These are phyloP conservation scores for Sialia sialis DNA, from an alignment of 2,113 vertebrate genomes.

Conservation along the genomic window DNA sequence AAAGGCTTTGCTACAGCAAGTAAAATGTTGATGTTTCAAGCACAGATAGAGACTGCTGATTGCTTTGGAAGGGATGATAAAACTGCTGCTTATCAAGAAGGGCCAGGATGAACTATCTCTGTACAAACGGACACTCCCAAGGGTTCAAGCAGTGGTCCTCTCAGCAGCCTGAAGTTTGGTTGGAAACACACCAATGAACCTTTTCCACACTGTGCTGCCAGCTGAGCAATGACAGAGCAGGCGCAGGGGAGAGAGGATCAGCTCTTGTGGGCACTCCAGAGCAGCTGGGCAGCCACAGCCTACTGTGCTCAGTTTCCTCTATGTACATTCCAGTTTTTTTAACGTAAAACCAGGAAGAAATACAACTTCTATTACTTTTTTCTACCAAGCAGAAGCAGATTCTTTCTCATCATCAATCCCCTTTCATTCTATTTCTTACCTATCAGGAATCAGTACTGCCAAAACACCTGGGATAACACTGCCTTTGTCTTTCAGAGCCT, in stretches of 20 bases:
- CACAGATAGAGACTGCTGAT: background rate
- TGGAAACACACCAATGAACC: fast-evolving
- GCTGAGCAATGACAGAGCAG: background rate
- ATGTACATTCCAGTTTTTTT: background rate
- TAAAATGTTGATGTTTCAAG: background rate
- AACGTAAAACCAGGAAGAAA: background rate
- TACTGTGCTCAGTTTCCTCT: background rate
- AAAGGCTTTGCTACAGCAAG: background rate
- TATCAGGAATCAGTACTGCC: background rate
- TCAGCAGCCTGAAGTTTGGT: background rate
- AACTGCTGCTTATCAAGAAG: background rate
- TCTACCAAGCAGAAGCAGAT: background rate
- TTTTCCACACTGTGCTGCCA: background rate
- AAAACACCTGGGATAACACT: background rate
- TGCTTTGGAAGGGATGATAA: background rate
- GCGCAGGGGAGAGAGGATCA: background rate
- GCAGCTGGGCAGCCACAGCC: background rate
- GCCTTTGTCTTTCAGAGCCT: background rate
- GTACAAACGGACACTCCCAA: background rate
- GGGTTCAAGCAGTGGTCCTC: background rate
- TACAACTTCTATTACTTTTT: background rate
- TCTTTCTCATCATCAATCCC: background rate
- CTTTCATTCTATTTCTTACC: background rate
- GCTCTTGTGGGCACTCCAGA: background rate
- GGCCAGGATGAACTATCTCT: background rate